Evolutionary conservation across 2,888 invertebrate genomes (phyloP), one percentile per base, ranked within the genome.

Genomic region (Sylvicola cinctus): DNA sequence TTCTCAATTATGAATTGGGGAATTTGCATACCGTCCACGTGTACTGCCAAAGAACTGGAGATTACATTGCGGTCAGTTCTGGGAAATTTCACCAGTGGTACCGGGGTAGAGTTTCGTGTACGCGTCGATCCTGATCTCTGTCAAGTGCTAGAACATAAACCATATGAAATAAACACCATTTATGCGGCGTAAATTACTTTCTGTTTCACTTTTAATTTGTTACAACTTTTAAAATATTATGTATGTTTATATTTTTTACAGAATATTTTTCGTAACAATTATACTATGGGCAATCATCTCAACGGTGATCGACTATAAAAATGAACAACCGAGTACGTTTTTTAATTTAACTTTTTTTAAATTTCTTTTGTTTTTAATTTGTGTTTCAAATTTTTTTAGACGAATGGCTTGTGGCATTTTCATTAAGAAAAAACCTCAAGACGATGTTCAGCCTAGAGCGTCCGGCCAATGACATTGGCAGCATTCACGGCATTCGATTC

Each of bases 1-100:
- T 75, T 74, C 54, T 70, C 73, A 16, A 69, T 73, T 40, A 58
- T 70, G 41, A 73, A 72, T 46, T 76, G 75, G 76, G 76, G 72
- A 2, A 52, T 75, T 14, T 77, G 76, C 47, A 58, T 76, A 32
- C 76, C 76, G 2, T 62, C 69, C 3, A 64, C 65, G 8, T 76
- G 76, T 48, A 59, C 63, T 14, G 60, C 66, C 15, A 60, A 63
- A 30, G 68, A 70, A 45, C 71, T 70, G 13, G 63, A 65, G 44
- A 23, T 33, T 20, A 33, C 36, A 4, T 49, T 54, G 2, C 48
- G 46, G 6, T 43, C 49, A 26, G 52, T 71, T 39, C 48, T 75
- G 40, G 63, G 65, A 41, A 63, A 65, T 38, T 66, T 69, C 34
- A 47, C 74, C 41, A 63, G 64, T 38, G 64, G 68, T 1, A 52